These are phyloP conservation scores for Eurytoma californica DNA, from an alignment of 2,888 invertebrate species.

Conservation along the genomic window DNA sequence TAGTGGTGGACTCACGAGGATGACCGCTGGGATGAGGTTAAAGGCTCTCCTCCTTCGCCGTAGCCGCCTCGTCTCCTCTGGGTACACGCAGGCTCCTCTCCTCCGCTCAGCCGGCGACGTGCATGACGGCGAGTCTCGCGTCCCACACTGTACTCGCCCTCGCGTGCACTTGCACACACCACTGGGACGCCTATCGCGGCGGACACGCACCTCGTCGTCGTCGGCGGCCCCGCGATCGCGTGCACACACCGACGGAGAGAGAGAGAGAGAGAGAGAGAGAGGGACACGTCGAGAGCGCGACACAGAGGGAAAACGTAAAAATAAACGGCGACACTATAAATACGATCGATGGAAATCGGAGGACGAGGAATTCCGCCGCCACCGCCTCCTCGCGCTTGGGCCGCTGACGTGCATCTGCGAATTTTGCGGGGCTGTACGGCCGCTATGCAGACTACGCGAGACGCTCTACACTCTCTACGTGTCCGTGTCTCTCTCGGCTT, in stretches of 20 bases:
- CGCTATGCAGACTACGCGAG: too few relatives aligned
- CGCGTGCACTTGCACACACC: too few relatives aligned
- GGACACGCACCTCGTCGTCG: neutral
- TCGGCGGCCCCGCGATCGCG: neutral
- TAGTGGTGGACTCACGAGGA: constrained; percentile 37
- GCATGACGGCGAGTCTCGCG: too few relatives aligned
- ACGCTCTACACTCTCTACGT: too few relatives aligned
- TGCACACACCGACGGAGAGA: neutral
- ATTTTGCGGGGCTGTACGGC: constrained; percentile 10
- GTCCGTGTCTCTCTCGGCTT: too few relatives aligned
- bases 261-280: neutral
- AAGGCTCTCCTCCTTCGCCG: constrained; percentile 7
- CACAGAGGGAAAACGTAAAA: constrained; percentile 57
- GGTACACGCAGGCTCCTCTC: too few relatives aligned
- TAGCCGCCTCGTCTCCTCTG: constrained; percentile 6
- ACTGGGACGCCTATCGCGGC: too few relatives aligned
- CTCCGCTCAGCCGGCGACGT: too few relatives aligned
- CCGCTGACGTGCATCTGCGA: constrained; percentile 41
- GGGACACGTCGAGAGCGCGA: constrained; percentile 38
- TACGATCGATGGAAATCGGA: constrained; percentile 71
- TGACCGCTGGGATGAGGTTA: constrained; percentile 39
- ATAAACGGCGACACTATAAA: constrained; percentile 70
- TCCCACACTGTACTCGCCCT: too few relatives aligned
- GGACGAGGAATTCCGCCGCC: constrained; percentile 45
- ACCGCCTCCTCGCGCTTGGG: constrained; percentile 15